phyloP scores from a whole-genome alignment of 2,113 vertebrate species.

The Cebidichthys violaceus region DNA sequence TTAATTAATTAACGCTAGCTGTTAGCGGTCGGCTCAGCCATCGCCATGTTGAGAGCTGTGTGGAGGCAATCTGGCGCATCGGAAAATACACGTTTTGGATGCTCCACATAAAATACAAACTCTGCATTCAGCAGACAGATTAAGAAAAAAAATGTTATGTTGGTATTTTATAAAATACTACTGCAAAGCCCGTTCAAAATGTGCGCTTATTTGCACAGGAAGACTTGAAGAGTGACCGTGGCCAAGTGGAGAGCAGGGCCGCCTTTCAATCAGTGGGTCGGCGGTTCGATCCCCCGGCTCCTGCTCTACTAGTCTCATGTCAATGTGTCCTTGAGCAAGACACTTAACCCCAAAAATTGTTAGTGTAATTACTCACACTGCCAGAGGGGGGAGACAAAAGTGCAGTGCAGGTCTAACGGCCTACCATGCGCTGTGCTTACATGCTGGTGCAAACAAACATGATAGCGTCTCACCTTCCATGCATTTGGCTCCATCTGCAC shows the following conservation, averaged over 20 bases:
- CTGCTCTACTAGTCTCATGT: too few species aligned
- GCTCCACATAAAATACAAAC: neutral
- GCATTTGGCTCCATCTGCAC: slow-evolving; percentile 65
- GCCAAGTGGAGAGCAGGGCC: too few species aligned
- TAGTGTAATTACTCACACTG: neutral
- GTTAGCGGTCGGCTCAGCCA: neutral
- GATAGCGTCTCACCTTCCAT: slow-evolving; percentile 60
- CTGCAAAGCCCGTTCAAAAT: neutral
- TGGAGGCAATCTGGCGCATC: neutral
- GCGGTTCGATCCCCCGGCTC: too few species aligned
- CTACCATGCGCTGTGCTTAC: slow-evolving; percentile 24
- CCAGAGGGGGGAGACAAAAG: neutral
- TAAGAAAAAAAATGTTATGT: neutral
- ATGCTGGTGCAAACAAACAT: slow-evolving; percentile 46
- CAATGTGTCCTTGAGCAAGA: too few species aligned
- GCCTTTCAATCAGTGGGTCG: too few species aligned
- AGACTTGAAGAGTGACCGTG: too few species aligned
- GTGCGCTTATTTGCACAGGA: neutral
- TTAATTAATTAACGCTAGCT: too few species aligned
- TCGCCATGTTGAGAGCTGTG: neutral
- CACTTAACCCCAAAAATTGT: too few species aligned
- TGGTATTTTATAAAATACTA: neutral
- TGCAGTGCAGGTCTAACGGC: neutral
- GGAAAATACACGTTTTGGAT: neutral
- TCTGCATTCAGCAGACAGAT: neutral